phyloP scores from a whole-genome alignment of 2,113 vertebrate genomes.

The Bagarius yarrelli region DNA sequence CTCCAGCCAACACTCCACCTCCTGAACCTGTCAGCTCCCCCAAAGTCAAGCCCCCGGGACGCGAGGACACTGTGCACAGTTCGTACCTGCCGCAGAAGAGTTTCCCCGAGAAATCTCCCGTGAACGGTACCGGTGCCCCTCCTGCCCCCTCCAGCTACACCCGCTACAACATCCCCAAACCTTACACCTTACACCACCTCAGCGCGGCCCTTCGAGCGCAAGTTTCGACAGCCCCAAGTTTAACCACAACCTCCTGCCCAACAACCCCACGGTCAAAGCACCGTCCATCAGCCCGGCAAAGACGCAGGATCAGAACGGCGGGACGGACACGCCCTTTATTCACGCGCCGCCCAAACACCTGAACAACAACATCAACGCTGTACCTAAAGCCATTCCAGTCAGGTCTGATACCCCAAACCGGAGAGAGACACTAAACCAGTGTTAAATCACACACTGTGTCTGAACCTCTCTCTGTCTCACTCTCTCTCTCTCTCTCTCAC shows the following conservation, averaged over 20 bases:
- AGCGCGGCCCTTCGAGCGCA: conserved; percentile 87
- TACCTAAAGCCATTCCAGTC: conserved; percentile 93
- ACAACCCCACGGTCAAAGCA: conserved; percentile 73
- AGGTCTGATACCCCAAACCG: conserved; percentile 76
- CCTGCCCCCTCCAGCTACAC: conserved; percentile 73
- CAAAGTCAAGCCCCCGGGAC: conserved; percentile 70
- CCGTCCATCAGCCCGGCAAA: conserved; percentile 73
- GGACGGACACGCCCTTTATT: conserved; percentile 79
- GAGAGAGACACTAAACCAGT: neutral
- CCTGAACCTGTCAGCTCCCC: conserved; percentile 62
- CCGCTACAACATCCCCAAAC: conserved; percentile 81
- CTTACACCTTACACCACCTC: conserved; percentile 81
- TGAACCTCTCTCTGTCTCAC: neutral
- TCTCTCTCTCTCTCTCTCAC: neutral
- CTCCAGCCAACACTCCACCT: conserved; percentile 69
- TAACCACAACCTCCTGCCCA: conserved; percentile 95
- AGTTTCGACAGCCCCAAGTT: conserved; percentile 98
- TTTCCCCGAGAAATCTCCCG: conserved; percentile 80
- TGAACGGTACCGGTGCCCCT: conserved; percentile 73
- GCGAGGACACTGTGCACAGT: conserved; percentile 83
- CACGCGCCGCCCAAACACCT: conserved; percentile 88
- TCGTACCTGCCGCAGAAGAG: conserved; percentile 86
- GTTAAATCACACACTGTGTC: neutral
- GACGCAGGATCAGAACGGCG: conserved; percentile 84
- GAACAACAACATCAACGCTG: conserved; percentile 84